phyloP scores from a whole-genome alignment of 2,888 invertebrate species.

The Theretra japonica region DNA sequence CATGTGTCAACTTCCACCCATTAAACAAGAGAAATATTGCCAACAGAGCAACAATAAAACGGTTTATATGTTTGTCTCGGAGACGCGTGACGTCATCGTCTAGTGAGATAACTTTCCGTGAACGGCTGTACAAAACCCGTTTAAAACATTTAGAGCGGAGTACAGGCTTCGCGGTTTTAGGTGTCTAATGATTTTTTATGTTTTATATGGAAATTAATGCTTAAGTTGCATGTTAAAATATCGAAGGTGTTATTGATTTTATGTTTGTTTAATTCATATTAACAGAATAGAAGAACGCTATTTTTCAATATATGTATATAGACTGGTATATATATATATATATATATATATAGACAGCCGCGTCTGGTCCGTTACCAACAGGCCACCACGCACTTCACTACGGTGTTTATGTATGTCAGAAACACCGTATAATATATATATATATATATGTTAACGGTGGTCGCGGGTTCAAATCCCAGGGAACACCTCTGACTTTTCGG shows the following conservation, averaged over 20 bases:
- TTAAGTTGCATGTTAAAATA: not conserved
- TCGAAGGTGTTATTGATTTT: not conserved
- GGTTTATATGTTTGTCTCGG: constrained; percentile 3
- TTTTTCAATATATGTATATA: too few relatives aligned
- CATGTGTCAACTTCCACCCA: constrained; percentile 1
- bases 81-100: not conserved
- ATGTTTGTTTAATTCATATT: too few relatives aligned
- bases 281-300: too few relatives aligned
- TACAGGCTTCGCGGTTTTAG: constrained; percentile 3
- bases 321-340: too few relatives aligned
- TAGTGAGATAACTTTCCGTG: not conserved
- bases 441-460: too few relatives aligned
- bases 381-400: too few relatives aligned
- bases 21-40: constrained; percentile 6
- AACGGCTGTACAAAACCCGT: not conserved
- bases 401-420: too few relatives aligned
- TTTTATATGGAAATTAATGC: not conserved
- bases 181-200: not conserved
- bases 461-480: too few relatives aligned
- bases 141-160: constrained; percentile 17
- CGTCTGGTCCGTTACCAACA: too few relatives aligned
- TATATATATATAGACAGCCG: too few relatives aligned
- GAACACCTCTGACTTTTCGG: too few relatives aligned
- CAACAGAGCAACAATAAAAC: not conserved
- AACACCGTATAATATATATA: too few relatives aligned